Percentiles rank a stretch among this genome's conserved stretches.
Evolutionary conservation across 2,113 vertebrate genomes (phyloP).

Genomic region (Sorex fumeus): DNA sequence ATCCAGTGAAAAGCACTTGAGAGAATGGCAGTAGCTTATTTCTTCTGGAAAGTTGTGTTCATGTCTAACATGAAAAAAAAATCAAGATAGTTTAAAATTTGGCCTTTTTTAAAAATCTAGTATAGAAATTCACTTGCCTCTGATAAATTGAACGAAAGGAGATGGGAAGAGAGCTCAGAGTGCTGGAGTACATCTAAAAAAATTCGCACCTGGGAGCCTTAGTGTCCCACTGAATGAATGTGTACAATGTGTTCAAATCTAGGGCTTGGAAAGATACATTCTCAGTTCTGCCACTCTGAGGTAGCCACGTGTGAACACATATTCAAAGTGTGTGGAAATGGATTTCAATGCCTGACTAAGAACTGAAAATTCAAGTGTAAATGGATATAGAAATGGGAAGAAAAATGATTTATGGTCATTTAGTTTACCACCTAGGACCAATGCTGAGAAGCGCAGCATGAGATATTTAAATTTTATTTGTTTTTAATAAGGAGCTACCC

Average conservation of each 20-base stretch:
- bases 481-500: too few species aligned
- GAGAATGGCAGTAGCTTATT: not conserved
- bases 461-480: not conserved
- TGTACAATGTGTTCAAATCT: not conserved
- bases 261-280: not conserved
- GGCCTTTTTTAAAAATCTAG: not conserved
- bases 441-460: not conserved
- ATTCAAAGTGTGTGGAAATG: not conserved
- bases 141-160: not conserved
- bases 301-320: not conserved
- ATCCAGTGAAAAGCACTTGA: not conserved
- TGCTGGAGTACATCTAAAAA: too few species aligned
- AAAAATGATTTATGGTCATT: not conserved
- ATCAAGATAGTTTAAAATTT: slow-evolving; percentile 40
- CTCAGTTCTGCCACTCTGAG: not conserved
- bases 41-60: not conserved
- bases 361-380: not conserved
- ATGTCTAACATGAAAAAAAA: slow-evolving; percentile 44
- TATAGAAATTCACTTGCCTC: not conserved
- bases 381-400: not conserved
- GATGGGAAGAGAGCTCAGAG: too few species aligned
- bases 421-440: not conserved
- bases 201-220: not conserved
- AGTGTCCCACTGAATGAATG: not conserved
- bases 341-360: not conserved